Evolutionary conservation across 2,113 vertebrate genomes (phyloP).

Genomic region (Sylvietta virens): DNA sequence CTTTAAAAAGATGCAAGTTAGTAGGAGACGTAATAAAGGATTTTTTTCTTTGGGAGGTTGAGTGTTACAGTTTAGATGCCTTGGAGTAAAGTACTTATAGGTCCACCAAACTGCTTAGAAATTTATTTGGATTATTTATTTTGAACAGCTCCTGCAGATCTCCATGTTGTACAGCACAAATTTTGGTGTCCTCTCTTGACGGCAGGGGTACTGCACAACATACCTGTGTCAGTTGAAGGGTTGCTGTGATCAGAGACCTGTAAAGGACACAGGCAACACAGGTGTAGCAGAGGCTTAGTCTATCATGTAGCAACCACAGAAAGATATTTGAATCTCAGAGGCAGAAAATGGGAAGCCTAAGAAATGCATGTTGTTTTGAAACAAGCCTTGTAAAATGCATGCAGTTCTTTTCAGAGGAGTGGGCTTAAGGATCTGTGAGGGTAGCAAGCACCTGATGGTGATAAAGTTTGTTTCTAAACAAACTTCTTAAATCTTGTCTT

Average conservation of each 20-base stretch:
- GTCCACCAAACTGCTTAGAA: neutral
- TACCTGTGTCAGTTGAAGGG: neutral
- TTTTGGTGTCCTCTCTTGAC: neutral
- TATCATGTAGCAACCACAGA: neutral
- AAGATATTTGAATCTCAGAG: neutral
- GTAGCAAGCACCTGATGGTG: neutral
- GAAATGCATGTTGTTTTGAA: neutral
- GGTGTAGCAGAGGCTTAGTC: neutral
- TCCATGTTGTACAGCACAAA: fast-evolving
- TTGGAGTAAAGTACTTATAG: neutral
- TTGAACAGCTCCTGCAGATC: neutral
- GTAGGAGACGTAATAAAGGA: neutral
- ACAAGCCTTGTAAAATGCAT: neutral
- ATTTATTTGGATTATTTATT: neutral
- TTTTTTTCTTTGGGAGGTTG: neutral
- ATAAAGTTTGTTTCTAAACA: neutral
- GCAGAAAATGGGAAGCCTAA: neutral
- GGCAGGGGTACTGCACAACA: neutral
- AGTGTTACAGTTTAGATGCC: neutral
- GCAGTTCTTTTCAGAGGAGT: neutral
- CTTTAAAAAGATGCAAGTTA: neutral
- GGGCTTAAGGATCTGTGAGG: neutral
- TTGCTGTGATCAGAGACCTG: neutral
- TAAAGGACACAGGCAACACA: neutral
- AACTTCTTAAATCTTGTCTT: neutral